Conservation (phyloP, 2,888 invertebrate genomes). For the Theristus sp. region DNA sequence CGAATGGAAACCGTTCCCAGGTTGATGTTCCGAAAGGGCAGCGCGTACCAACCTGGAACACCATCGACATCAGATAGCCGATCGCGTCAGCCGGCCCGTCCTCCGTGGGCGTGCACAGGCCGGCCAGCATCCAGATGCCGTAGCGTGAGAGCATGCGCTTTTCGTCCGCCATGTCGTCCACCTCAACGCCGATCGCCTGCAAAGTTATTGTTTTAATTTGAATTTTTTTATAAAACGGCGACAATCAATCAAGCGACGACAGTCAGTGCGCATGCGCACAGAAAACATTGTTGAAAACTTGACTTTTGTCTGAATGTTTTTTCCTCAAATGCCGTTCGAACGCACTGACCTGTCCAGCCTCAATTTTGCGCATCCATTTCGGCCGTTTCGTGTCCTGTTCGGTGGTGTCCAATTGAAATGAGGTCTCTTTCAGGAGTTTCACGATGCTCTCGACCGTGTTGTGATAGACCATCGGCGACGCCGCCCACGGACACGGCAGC, state of each 20-base stretch:
- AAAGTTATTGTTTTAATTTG: too few relatives aligned
- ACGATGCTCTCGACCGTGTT: slow-evolving; percentile 85
- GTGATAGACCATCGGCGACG: slow-evolving; percentile 72
- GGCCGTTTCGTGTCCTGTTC: slow-evolving; percentile 13
- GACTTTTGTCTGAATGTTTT: too few relatives aligned
- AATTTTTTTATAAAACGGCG: too few relatives aligned
- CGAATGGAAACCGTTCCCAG: too few relatives aligned
- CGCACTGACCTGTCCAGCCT: slow-evolving; percentile 17
- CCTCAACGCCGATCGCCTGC: slow-evolving; percentile 8
- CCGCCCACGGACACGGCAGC: slow-evolving; percentile 65
- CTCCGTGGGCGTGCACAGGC: slow-evolving; percentile 46
- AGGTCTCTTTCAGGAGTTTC: slow-evolving; percentile 56
- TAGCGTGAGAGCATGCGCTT: slow-evolving; percentile 73
- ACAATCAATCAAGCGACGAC: too few relatives aligned
- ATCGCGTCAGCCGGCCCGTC: slow-evolving; percentile 41
- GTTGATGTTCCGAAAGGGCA: too few relatives aligned
- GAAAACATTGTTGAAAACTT: too few relatives aligned
- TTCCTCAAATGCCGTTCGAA: too few relatives aligned
- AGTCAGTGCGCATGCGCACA: too few relatives aligned
- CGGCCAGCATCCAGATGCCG: slow-evolving; percentile 90
- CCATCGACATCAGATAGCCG: slow-evolving; percentile 60
- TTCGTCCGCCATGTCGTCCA: slow-evolving; percentile 50
- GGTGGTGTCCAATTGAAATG: slow-evolving; percentile 13
- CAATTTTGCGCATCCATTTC: slow-evolving; percentile 28
- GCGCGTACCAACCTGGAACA: too few relatives aligned